Conservation (phyloP, 2,113 vertebrate genomes). For the Gymnogyps californianus region DNA sequence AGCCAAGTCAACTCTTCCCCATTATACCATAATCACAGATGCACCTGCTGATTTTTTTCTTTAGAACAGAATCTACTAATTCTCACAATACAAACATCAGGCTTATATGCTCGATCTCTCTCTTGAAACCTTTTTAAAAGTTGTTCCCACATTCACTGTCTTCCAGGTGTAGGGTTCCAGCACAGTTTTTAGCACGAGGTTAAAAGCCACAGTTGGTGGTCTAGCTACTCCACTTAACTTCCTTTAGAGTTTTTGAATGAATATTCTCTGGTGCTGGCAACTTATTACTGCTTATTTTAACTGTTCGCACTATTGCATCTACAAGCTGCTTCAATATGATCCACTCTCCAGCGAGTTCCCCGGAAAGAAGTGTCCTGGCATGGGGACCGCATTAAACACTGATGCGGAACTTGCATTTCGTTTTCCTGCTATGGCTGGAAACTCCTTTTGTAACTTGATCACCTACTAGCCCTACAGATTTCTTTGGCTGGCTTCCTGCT, state of each 20-base stretch:
- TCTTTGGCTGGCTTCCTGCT: neutral
- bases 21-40: neutral
- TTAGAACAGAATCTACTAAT: neutral
- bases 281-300: neutral
- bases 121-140: neutral
- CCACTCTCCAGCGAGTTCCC: neutral
- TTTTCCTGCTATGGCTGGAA: neutral
- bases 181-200: fast-evolving
- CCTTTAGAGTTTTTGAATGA: neutral
- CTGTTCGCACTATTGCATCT: neutral
- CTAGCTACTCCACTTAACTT: neutral
- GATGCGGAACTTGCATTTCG: neutral
- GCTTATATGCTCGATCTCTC: neutral
- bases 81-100: neutral
- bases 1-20: neutral
- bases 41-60: neutral
- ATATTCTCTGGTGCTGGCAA: neutral
- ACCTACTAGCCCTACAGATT: neutral
- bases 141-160: neutral
- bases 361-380: neutral
- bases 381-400: neutral
- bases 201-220: neutral
- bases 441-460: slow-evolving; percentile 16
- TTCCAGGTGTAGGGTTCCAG: neutral
- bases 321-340: neutral